Base-by-base conservation (phyloP, 2,113 vertebrate species). In the Percopsis transmontana region DNA sequence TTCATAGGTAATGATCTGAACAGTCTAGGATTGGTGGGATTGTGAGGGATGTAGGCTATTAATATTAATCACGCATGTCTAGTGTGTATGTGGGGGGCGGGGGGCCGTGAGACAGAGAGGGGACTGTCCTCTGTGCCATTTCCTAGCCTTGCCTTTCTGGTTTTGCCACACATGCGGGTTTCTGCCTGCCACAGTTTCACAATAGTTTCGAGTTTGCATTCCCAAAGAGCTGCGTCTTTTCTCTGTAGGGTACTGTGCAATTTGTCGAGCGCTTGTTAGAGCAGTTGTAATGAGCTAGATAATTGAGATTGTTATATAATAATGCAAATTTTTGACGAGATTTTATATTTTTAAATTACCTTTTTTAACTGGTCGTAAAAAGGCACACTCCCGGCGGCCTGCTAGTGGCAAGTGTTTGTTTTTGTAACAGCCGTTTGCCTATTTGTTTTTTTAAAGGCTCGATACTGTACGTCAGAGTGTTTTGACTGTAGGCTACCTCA, bases 131-230 rank as follows among this genome's bases (percentile, higher is more conserved):
- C 66, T 87, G 58, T 20, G 15, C 14, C 16, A 44, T 47, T 74
- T 27, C 77, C 58, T 59, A 2, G 68, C 74, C 89, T 90, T 68
- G 52, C 82, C 58, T 67, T 89, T 21, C 92, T 80, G 90, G 92
- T 93, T 93, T 76, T 81, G 68, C 87, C 74, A 86, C 90, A 84
- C 61, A 13, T 40, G 55, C 87, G 83, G 68, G 90, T 92, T 90
- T 90, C 87, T 87, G 76, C 86, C 71, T 86, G 86, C 79, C 80
- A 62, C 73, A 19, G 79, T 92, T 92, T 87, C 88, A 75, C 76
- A 79, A 74, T 18, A 85, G 90, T 93, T 92, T 92, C 88, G 80
- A 44, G 70, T 72, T 57, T 62, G 20, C 78, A 85, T 88, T 87
- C 87, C 85, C 82, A 61, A 76, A 79, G 54, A 15, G 38, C 65